Evolutionary conservation across 64 coral and sea anemone genomes (phyloP), one percentile per base, ranked within the genome.

Genomic region (Montipora cactus): DNA sequence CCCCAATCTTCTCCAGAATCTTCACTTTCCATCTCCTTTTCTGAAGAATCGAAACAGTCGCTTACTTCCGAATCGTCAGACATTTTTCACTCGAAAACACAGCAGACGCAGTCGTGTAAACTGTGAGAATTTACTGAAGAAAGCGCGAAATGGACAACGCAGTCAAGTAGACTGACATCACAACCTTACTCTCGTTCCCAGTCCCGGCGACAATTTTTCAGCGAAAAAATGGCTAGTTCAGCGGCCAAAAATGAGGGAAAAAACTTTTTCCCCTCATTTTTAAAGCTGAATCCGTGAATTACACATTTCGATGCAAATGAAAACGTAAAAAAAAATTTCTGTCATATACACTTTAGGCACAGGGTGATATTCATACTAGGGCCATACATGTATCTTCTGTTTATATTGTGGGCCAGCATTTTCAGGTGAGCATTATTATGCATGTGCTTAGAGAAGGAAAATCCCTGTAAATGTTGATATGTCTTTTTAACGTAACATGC

Each of bases 1-100:
- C 77, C 49, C 77, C 47, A 79, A n/a, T 79, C 77, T 79, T 79
- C 49, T 53, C 16, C 77, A 18, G 18, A 79, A 79, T 52, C 77
- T n/a, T 79, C 47, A 52, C 15, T 79, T 19, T 21, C 47, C 3
- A 8, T 8, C 47, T n/a, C n/a, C 22, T 15, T 79, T 20, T 52
- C 47, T 19, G 14, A 12, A 53, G 77, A 79, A 53, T 79, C 77
- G 16, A 52, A 21, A 18, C 5, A 53, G 1, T 79, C 49, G 15
- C 77, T 79, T 6, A 20, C 1, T 79, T 79, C 77, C 7, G 47
- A 79, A 18, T 79, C 49, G 15, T 18, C n/a, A 0, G 77, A 5
- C 77, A 79, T 79, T 51, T 18, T 79, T 7, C 15, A 0, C 16
- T 11, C 11, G 47, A 79, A 50, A 79, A 18, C 5, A 79, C 12